Conservation (phyloP, 2,888 invertebrate species). For the Dascillus cervinus region DNA sequence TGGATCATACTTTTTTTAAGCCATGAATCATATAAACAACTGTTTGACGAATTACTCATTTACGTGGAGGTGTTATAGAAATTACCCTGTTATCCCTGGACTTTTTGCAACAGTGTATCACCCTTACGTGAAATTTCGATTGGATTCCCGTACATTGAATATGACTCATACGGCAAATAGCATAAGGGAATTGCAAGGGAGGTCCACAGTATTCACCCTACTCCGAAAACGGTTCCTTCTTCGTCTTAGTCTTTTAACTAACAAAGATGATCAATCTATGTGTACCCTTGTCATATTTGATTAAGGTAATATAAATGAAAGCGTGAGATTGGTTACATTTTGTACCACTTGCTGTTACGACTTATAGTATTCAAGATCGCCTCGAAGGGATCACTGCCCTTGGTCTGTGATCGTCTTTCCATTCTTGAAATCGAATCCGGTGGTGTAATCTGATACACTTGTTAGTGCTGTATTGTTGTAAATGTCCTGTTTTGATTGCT, state of each 20-base stretch:
- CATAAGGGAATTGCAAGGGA: slow-evolving; percentile 35
- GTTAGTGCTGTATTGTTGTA: slow-evolving; percentile 14
- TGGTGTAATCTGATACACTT: slow-evolving; percentile 15
- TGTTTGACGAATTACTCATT: too few relatives aligned
- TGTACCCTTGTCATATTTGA: slow-evolving; percentile 30
- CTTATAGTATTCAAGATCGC: slow-evolving; percentile 15
- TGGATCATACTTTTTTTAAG: not conserved
- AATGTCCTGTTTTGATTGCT: slow-evolving; percentile 5
- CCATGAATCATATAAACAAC: not conserved
- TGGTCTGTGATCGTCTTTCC: slow-evolving; percentile 4
- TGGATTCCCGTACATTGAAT: slow-evolving; percentile 35
- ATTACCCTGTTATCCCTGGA: slow-evolving; percentile 8
- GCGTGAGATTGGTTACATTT: slow-evolving; percentile 41
- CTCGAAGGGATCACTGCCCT: slow-evolving; percentile 13
- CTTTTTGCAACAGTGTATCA: slow-evolving; percentile 21
- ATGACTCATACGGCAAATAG: slow-evolving; percentile 39
- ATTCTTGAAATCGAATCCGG: not conserved
- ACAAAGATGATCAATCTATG: slow-evolving; percentile 6
- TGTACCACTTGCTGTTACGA: slow-evolving; percentile 20
- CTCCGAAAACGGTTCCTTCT: slow-evolving; percentile 12
- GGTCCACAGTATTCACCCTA: slow-evolving; percentile 19
- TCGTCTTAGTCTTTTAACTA: too few relatives aligned
- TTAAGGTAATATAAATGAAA: slow-evolving; percentile 40
- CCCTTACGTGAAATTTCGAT: slow-evolving; percentile 31
- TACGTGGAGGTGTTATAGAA: slow-evolving; percentile 14